A percentile compares a stretch with the other conserved stretches of the same genome.
phyloP scores from a whole-genome alignment of 2,888 invertebrate species.

The Dasypolia templi region DNA sequence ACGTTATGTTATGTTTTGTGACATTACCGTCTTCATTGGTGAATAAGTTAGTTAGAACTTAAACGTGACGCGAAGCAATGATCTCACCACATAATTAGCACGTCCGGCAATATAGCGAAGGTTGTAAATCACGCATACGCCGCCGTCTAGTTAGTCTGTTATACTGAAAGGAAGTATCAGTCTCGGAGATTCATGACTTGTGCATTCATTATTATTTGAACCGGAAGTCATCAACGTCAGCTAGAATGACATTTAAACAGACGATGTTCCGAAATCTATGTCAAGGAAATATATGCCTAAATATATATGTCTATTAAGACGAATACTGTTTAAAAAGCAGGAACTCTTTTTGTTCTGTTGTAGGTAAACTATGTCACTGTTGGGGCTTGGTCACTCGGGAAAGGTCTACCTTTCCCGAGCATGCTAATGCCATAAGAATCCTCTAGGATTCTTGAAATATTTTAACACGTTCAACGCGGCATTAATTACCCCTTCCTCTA shows the following conservation, averaged over 20 bases:
- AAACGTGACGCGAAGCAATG: not conserved
- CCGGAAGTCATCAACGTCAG: conserved; percentile 37
- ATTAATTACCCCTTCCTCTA: no score
- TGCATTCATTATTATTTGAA: conserved; percentile 14
- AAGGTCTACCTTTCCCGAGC: no score
- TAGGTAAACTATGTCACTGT: no score
- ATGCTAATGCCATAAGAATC: no score
- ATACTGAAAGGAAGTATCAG: conserved; percentile 15
- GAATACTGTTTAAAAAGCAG: no score
- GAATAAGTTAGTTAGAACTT: not conserved
- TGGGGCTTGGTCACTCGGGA: no score
- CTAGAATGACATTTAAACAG: not conserved
- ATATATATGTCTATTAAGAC: not conserved
- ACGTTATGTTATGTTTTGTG: not conserved
- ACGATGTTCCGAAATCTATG: not conserved
- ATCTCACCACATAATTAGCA: conserved; percentile 5
- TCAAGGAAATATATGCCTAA: not conserved
- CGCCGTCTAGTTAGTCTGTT: not conserved
- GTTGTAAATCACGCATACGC: not conserved
- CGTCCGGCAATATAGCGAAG: conserved; percentile 1
- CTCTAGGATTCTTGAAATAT: not conserved
- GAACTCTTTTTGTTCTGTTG: not conserved
- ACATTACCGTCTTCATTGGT: not conserved
- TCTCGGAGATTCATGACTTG: conserved; percentile 11
- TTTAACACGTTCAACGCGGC: not conserved